Evolutionary conservation across 1,140 invertebrate species (phyloP).

Genomic region (Carcinoscorpius rotundicauda): DNA sequence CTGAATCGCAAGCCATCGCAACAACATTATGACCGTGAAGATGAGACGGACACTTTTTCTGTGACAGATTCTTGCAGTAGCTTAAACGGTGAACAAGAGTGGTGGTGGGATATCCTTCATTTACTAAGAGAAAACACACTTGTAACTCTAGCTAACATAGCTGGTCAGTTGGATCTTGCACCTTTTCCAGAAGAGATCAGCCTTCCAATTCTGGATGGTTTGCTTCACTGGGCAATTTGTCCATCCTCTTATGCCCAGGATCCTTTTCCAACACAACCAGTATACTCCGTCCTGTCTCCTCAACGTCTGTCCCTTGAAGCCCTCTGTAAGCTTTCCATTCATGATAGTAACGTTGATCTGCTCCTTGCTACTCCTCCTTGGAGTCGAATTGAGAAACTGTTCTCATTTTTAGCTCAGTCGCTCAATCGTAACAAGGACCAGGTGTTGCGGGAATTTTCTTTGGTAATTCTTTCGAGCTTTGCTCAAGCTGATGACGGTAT

Average conservation of each 20-base stretch:
- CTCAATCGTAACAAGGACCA: slow-evolving; percentile 80
- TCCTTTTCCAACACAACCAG: slow-evolving; percentile 57
- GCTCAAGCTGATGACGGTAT: slow-evolving; percentile 80
- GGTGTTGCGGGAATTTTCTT: slow-evolving; percentile 89
- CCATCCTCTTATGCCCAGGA: slow-evolving; percentile 89
- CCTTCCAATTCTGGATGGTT: slow-evolving; percentile 77
- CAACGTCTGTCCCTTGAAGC: slow-evolving; percentile 89
- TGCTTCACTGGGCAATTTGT: slow-evolving; percentile 94
- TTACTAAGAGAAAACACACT: slow-evolving; percentile 85
- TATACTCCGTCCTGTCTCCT: slow-evolving; percentile 56
- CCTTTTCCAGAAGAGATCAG: slow-evolving; percentile 78
- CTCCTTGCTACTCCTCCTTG: slow-evolving; percentile 96
- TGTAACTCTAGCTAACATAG: slow-evolving; percentile 84
- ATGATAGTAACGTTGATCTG: slow-evolving; percentile 92
- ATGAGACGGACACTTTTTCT: slow-evolving; percentile 59
- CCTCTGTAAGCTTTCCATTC: slow-evolving; percentile 91
- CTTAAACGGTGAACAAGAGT: slow-evolving; percentile 35
- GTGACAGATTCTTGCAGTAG: slow-evolving; percentile 33
- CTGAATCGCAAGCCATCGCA: slow-evolving; percentile 40
- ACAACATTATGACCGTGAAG: slow-evolving; percentile 66
- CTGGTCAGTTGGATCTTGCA: slow-evolving; percentile 77
- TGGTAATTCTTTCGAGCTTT: slow-evolving; percentile 77
- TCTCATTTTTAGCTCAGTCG: slow-evolving; percentile 69
- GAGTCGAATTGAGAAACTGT: slow-evolving; percentile 74
- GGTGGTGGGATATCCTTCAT: slow-evolving; percentile 93